Evolutionary conservation across 1,140 invertebrate species (phyloP), one percentile per base, ranked within the genome.

Genomic region (Drosophila kepulauana): DNA sequence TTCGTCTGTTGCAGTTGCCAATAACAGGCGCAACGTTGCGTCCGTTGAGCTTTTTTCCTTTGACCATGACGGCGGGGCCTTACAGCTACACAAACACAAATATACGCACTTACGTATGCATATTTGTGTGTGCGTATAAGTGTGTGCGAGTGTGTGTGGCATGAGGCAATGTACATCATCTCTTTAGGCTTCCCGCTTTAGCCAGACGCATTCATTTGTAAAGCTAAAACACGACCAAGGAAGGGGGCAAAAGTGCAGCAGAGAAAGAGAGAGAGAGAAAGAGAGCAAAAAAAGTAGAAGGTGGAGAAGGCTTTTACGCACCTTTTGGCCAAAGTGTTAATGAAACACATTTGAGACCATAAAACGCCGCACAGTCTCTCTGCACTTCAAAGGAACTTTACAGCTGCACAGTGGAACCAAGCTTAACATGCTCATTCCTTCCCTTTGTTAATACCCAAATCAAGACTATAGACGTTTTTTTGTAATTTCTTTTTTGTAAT

Each of bases 131-230:
- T 49, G 38, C 16, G 43, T 25, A 25, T 25, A 25, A 25, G 20
- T 25, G 20, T 25, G 20, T 25, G 20, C 20, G 20, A 51, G 46
- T 11, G n/a, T 52, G 28, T 52, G 61, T 15, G 62, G 49, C n/a
- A 51, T 43, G 49, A 8, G 59, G 54, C 38, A 62, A n/a, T 52
- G 62, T 56, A 49, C 66, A 57, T 67, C 63, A 67, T 62, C 72
- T 69, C 72, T 75, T 62, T 75, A 75, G 72, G 71, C 69, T 41
- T 8, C 46, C 57, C 52, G 16, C 33, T 25, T 38, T 69, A 58
- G 76, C 84, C 79, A 86, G 82, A 87, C 84, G 84, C 84, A 86
- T 88, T 86, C 82, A 86, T 86, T 86, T 86, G 82, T 87, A 79
- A 86, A 86, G 68, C 76, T 82, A 77, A 79, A 88, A 75, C 33